Evolutionary conservation across 2,113 vertebrate species (phyloP).

Genomic region (Orycteropus afer): DNA sequence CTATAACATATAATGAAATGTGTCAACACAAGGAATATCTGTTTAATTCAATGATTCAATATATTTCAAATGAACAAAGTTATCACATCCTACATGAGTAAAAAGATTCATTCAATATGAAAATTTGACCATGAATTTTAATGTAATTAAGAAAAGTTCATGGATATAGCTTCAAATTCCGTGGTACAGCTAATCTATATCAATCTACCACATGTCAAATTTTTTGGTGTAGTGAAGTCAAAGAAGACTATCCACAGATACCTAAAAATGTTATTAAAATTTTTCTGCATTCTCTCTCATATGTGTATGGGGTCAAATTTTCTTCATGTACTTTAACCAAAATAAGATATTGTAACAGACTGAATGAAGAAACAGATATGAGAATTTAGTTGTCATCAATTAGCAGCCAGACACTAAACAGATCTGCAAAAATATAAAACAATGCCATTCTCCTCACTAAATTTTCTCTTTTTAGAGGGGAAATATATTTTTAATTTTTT

Average conservation of each 20-base stretch:
- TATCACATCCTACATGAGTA: not conserved
- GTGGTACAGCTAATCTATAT: not conserved
- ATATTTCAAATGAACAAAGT: constrained; percentile 26
- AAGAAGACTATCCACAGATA: not conserved
- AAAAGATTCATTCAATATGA: not conserved
- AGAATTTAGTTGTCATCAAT: not conserved
- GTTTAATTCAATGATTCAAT: not conserved
- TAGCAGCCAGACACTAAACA: not conserved
- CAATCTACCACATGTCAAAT: not conserved
- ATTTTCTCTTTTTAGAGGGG: not conserved
- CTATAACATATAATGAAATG: not conserved
- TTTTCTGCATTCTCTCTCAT: not conserved
- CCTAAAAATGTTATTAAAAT: constrained; percentile 31
- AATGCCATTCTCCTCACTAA: not conserved
- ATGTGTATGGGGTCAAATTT: not conserved
- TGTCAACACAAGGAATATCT: not conserved
- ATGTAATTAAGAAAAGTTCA: not conserved
- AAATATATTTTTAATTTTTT: constrained; percentile 5
- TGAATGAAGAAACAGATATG: not conserved
- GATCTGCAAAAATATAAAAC: not conserved
- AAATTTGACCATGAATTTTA: constrained; percentile 13
- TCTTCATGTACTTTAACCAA: constrained; percentile 11
- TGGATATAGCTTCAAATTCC: not conserved
- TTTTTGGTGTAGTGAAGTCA: not conserved
- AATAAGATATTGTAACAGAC: not conserved